Evolutionary conservation across 2,888 invertebrate genomes (phyloP).

Genomic region (Brassicogethes aeneus): DNA sequence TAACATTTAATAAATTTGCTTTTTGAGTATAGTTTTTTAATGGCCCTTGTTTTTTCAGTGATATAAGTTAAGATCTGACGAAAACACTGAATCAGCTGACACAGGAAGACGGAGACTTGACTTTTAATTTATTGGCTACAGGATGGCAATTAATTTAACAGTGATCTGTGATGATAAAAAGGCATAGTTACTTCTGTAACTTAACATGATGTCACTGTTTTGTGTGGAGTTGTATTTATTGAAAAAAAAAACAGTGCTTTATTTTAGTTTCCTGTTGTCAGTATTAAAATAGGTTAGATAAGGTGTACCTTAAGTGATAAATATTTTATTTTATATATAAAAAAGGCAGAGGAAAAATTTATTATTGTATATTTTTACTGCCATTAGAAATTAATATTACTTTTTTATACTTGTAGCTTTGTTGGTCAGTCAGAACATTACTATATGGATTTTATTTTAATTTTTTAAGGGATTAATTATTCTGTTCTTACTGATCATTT

Average conservation of each 20-base stretch:
- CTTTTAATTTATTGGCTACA: conserved; percentile 15
- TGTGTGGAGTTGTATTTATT: conserved; percentile 11
- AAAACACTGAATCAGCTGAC: conserved; percentile 17
- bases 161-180: conserved; percentile 15
- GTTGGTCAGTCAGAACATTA: conserved; percentile 17
- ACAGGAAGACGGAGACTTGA: conserved; percentile 19
- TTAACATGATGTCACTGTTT: conserved; percentile 9
- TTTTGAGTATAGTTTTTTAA: too few relatives aligned
- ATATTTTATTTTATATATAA: conserved; percentile 31
- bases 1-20: too few relatives aligned
- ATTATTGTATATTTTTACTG: conserved; percentile 20
- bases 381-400: conserved; percentile 17
- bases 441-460: conserved; percentile 14
- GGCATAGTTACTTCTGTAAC: conserved; percentile 3
- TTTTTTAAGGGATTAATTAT: conserved; percentile 16
- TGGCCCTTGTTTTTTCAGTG: conserved; percentile 14
- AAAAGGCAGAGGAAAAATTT: conserved; percentile 12
- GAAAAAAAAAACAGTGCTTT: conserved; percentile 18
- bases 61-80: conserved; percentile 19
- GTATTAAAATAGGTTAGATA: conserved; percentile 26
- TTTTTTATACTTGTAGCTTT: conserved; percentile 18
- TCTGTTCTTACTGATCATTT: conserved; percentile 19
- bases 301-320: conserved; percentile 30
- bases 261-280: conserved; percentile 26
- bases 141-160: conserved; percentile 12